Evolutionary conservation across 37 sponge, comb jelly and placozoan species (phyloP), one percentile per base, ranked within the genome.

Genomic region (Tethya wilhelma): DNA sequence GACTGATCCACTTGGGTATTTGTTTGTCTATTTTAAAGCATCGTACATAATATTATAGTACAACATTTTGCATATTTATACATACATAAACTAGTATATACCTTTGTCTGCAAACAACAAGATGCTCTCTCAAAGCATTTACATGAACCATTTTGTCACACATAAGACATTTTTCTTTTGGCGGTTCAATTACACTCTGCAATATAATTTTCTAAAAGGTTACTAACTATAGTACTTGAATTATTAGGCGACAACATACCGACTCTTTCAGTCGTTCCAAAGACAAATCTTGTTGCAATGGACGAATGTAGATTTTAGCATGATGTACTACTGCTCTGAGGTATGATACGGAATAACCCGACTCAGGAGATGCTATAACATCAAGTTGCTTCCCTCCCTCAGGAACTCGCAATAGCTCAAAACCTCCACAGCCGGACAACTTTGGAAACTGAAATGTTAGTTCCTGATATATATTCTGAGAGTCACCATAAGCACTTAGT

Each of bases 341-440:
- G 46, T 29, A 73, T 17, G 53, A 8, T 59, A 64, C 67, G 5
- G 44, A 28, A 33, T 78, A 78, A 17, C 67, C 79, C 34, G 67
- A 63, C 34, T 63, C 67, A 44, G 79, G 79, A 41, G 53, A 8
- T n/a, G 44, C 49, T 6, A 78, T 78, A 12, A 65, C 79, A 19
- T 65, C 53, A 6, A 78, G 67, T 64, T 46, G 49, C 53, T 78
- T 78, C 67, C 67, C 65, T 32, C 79, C 67, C 53, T 80, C 81
- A 11, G 59, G 43, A 31, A 67, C 59, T 28, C 82, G 53, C 20
- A 81, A 23, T 6, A 71, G 73, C 64, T 81, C 82, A 71, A 59
- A 81, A 4, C 73, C 73, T 3, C 82, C 82, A 71, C 45, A 30
- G 9, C 71, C 73, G 2, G 2, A n/a, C 8, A 81, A 29, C 65